Conservation (phyloP, 2,888 invertebrate genomes). For the Parnassius glacialis region DNA sequence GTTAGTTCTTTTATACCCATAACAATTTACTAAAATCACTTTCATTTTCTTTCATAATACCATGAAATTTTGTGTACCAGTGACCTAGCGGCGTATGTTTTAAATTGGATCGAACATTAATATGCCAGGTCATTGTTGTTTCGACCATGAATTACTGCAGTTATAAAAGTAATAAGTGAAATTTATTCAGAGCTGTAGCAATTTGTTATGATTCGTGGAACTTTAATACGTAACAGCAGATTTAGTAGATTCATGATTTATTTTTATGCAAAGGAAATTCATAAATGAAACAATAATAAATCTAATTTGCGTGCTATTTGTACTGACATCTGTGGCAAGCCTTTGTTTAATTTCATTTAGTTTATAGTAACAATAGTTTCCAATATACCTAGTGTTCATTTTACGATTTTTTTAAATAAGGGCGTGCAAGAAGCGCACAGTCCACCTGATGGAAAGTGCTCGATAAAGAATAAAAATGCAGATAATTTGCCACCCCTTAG, state of each 20-base stretch:
- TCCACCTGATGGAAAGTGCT: too few species aligned
- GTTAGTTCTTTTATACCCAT: neutral
- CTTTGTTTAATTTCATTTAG: too few species aligned
- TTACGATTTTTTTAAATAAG: too few species aligned
- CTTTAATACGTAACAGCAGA: slow-evolving; percentile 13
- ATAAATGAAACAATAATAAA: neutral
- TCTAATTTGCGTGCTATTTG: neutral
- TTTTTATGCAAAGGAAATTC: slow-evolving; percentile 5
- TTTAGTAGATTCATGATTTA: slow-evolving; percentile 5
- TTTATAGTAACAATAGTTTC: too few species aligned
- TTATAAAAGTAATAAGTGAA: slow-evolving; percentile 28
- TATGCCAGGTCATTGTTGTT: slow-evolving; percentile 24
- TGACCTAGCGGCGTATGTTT: slow-evolving; percentile 11
- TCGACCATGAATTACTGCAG: slow-evolving; percentile 23
- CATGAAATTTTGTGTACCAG: slow-evolving; percentile 12
- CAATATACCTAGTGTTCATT: too few species aligned
- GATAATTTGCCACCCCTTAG: too few species aligned
- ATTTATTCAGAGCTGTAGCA: slow-evolving; percentile 21
- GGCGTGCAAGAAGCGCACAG: too few species aligned
- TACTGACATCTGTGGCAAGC: too few species aligned
- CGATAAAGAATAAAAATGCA: too few species aligned
- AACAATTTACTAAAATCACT: slow-evolving; percentile 12
- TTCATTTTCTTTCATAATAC: slow-evolving; percentile 2
- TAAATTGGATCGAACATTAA: slow-evolving; percentile 25
- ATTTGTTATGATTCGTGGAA: slow-evolving; percentile 22